These are phyloP conservation scores for Sander vitreus DNA, from an alignment of 2,113 vertebrate species.

Conservation along the genomic window DNA sequence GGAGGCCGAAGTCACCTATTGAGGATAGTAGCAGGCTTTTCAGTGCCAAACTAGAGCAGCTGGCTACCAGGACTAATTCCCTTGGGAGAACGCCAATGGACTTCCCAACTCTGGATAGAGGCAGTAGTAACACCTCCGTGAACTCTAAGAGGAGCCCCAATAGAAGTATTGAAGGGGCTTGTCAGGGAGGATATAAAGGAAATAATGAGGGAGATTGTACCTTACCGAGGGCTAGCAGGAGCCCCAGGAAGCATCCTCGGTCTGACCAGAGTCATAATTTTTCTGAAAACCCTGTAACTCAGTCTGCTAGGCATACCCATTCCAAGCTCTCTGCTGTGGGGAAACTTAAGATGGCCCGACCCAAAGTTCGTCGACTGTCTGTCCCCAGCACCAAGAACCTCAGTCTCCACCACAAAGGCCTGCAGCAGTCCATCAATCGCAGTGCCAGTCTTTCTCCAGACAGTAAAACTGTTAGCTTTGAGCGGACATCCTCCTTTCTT, in stretches of 20 bases:
- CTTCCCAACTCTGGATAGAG: conserved; percentile 86
- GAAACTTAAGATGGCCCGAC: conserved; percentile 91
- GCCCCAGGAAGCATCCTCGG: conserved; percentile 84
- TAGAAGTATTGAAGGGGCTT: conserved; percentile 47
- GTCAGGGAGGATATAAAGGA: conserved; percentile 66
- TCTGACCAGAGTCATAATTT: conserved; percentile 75
- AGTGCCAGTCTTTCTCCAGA: conserved; percentile 89
- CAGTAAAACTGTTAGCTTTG: conserved; percentile 87
- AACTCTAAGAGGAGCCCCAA: conserved; percentile 82
- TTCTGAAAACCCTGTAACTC: conserved; percentile 56
- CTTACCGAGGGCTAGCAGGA: conserved; percentile 88
- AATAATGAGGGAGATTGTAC: conserved; percentile 87
- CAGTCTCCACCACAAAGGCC: conserved; percentile 90
- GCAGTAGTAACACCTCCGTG: conserved; percentile 87
- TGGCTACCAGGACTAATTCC: conserved; percentile 89
- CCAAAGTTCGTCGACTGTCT: conserved; percentile 90
- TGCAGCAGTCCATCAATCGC: conserved; percentile 89
- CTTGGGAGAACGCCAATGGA: conserved; percentile 85
- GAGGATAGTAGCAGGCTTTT: conserved; percentile 90
- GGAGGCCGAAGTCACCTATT: conserved; percentile 78
- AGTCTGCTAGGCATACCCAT: conserved; percentile 83
- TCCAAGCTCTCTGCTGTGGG: conserved; percentile 91
- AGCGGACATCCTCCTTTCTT: conserved; percentile 62
- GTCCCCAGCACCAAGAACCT: conserved; percentile 90
- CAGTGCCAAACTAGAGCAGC: conserved; percentile 92